These are phyloP conservation scores for Stomorhina lunata DNA, from an alignment of 2,888 invertebrate genomes.

Conservation along the genomic window DNA sequence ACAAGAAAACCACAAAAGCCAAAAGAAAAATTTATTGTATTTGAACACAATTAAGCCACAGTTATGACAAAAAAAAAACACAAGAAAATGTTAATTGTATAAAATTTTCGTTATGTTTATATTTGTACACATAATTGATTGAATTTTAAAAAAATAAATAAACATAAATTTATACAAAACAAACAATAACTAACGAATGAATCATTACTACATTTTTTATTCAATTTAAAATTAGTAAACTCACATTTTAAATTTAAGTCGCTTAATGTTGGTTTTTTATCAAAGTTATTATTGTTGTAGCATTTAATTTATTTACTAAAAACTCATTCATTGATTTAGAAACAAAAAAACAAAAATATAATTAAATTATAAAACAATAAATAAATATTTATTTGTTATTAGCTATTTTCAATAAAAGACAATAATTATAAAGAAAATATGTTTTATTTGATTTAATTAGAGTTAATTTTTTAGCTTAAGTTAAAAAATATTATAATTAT, in stretches of 20 bases:
- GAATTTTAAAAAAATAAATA: constrained; percentile 38
- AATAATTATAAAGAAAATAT: constrained; percentile 48
- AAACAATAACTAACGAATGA: not conserved
- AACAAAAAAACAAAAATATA: not conserved
- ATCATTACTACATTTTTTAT: too few relatives aligned
- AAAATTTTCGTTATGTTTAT: not conserved
- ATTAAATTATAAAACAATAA: constrained; percentile 8
- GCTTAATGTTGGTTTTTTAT: constrained; percentile 34
- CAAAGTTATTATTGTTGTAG: constrained; percentile 47
- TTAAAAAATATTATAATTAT: not conserved
- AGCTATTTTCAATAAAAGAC: constrained; percentile 57
- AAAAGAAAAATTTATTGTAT: not conserved
- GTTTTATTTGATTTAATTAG: constrained; percentile 1
- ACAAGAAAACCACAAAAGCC: constrained; percentile 3
- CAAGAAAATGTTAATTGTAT: not conserved
- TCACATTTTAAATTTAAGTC: constrained; percentile 48
- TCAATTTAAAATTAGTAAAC: constrained; percentile 8
- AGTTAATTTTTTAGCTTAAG: not conserved
- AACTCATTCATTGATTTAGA: constrained; percentile 24
- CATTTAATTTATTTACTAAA: constrained; percentile 58
- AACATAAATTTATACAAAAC: not conserved
- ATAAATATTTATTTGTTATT: constrained; percentile 45
- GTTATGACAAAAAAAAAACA: not conserved
- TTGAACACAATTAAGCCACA: constrained; percentile 8
- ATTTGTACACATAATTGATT: constrained; percentile 21